Base-by-base conservation (phyloP, 2,888 invertebrate species). In the Dryocosmus kuriphilus region DNA sequence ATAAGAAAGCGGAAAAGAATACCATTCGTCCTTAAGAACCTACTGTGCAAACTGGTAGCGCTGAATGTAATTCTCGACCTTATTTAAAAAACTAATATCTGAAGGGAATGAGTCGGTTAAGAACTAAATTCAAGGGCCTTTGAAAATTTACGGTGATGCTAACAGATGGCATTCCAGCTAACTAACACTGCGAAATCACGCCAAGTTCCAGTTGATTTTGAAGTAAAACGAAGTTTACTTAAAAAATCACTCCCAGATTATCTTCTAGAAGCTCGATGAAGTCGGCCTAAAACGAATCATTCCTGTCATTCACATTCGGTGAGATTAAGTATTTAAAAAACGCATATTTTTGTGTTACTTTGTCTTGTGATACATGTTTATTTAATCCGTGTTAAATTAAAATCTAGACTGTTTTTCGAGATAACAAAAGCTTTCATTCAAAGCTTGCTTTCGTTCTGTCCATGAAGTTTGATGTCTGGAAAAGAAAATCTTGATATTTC, bases 381-480 rank as follows among this genome's bases (percentile, higher is more conserved):
- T 71, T 71, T 71, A 71, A 71, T 32, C 11, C 55, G 38, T 65
- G 27, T 71, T 51, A 32, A 71, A 71, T 51, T 71, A 60, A 80
- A 73, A 76, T 60, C 27, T 60, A 62, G 46, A 75, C 16, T n/a
- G 22, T 71, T 6, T n/a, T 51, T 32, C 22, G 51, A 46, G 51
- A 61, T 51, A 32, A 32, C 41, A 78, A 22, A 76, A 67, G 60
- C 27, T 60, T 60, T 60, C 16, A 24, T 24, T 16, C 6, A 24
- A 60, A 60, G 60, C 60, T 57, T 63, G 27, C 73, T 73, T 41
- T 76, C 75, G 46, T 67, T 80, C 65, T 57, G 30, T 55, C 55
- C 57, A 51, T 63, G 75, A 71, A 71, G 51, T 71, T 51, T 71
- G 51, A 51, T 71, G 32, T 46, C 22, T 71, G 51, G 74, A 7